Evolutionary conservation across 2,113 vertebrate species (phyloP).

Genomic region (Gorilla gorilla): DNA sequence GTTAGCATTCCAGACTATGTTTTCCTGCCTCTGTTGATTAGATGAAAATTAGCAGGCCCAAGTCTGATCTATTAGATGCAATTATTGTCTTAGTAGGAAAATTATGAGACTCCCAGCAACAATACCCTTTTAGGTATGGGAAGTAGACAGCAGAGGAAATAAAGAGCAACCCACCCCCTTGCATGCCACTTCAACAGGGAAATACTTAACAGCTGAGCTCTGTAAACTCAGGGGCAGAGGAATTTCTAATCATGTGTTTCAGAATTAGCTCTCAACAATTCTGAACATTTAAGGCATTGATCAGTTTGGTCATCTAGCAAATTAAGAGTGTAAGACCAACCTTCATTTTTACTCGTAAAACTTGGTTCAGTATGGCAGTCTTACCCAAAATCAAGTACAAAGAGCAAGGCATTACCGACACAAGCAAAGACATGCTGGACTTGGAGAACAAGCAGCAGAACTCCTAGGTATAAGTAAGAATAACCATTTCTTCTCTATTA

Average conservation of each 20-base stretch:
- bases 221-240: not conserved
- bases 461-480: not conserved
- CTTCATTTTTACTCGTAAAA: not conserved
- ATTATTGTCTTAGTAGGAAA: conserved; percentile 64
- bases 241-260: not conserved
- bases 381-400: not conserved
- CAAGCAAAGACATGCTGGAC: not conserved
- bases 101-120: conserved; percentile 45
- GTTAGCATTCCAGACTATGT: conserved; percentile 87
- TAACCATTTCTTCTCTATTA: not conserved
- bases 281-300: not conserved
- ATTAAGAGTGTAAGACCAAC: not conserved
- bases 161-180: not conserved
- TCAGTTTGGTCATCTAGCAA: not conserved
- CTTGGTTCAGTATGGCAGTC: no score
- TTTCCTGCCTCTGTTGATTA: conserved; percentile 85
- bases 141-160: not conserved
- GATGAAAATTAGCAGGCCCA: conserved; percentile 85
- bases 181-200: not conserved
- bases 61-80: conserved; percentile 71
- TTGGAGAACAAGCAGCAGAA: not conserved
- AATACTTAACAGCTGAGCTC: not conserved
- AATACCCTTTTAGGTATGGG: conserved; percentile 13
- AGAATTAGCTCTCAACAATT: not conserved
- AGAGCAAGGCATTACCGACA: not conserved